Base-by-base conservation (phyloP, 92 coral and sea anemone genomes). In the Porites evermanni region DNA sequence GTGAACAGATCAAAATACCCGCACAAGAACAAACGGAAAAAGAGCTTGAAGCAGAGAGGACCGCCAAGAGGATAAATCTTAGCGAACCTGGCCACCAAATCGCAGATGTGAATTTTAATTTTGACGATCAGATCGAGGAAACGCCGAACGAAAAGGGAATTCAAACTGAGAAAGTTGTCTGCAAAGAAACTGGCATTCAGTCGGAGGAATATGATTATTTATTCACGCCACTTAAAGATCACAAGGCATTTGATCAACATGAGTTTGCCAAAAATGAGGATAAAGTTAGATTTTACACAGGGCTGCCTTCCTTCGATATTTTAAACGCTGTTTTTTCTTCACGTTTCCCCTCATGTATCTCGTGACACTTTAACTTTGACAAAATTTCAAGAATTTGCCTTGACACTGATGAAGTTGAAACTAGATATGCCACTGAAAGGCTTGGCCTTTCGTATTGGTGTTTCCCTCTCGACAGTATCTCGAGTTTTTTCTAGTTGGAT, bases 391-490 rank as follows among this genome's bases (percentile, higher is more conserved):
- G 88, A 84, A 20, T 17, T 78, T 58, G 83, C 72, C 53, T 14
- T 78, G 89, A 67, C 54, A 47, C 64, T 86, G 86, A 67, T 86
- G 79, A 78, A 86, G 67, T 63, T 86, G 70, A 86, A 74, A 68
- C 85, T 86, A 26, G 65, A 84, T 58, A 52, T 84, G 20, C 83
- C 88, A 2, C 38, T 75, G 8, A 59, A 84, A 64, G 88, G 79
- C 64, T 66, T 86, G 20, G 84, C 89, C 16, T 86, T 26, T 76
- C 84, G 89, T 17, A 78, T 86, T 38, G 74, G 67, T 51, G 79
- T 78, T 8, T 68, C 77, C 29, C 63, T 86, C 32, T 69, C 85
- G 6, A 78, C 89, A 18, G 78, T 78, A 9, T 78, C 85, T n/a
- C 79, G 89, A 23, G 51, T 78, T 7, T 67, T 86, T 86, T 53